phyloP scores from a whole-genome alignment of 2,888 invertebrate species.

The Pseudoips prasinana region DNA sequence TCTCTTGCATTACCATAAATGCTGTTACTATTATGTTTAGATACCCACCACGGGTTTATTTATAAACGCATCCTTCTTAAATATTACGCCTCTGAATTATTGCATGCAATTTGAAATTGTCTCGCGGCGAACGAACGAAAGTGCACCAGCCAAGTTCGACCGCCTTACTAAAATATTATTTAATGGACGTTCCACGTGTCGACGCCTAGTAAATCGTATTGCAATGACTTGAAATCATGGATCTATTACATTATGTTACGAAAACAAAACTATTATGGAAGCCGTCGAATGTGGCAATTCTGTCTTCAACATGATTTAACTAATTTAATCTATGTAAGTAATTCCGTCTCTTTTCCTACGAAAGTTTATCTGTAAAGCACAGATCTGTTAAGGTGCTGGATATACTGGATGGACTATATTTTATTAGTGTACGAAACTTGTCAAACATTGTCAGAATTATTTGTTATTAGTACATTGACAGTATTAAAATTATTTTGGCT shows the following conservation, averaged over 20 bases:
- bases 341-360: no score
- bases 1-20: slow-evolving; percentile 60
- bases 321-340: no score
- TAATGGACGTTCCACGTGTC: slow-evolving; percentile 43
- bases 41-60: slow-evolving; percentile 52
- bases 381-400: no score
- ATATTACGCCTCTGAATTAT: slow-evolving; percentile 62
- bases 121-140: slow-evolving; percentile 48
- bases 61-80: slow-evolving; percentile 60
- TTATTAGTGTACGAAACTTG: no score
- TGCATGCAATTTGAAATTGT: slow-evolving; percentile 65
- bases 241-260: slow-evolving; percentile 10
- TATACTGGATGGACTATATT: no score
- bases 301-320: no score
- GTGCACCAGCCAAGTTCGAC: slow-evolving; percentile 18
- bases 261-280: slow-evolving; percentile 19
- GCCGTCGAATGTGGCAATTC: slow-evolving; percentile 12
- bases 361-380: no score
- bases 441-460: no score
- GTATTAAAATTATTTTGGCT: no score
- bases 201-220: slow-evolving; percentile 42
- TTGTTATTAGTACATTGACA: no score
- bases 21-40: slow-evolving; percentile 55
- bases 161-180: slow-evolving; percentile 38
- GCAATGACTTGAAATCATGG: slow-evolving; percentile 10